phyloP scores from a whole-genome alignment of 1,140 invertebrate genomes.

The Drosophila bocki region DNA sequence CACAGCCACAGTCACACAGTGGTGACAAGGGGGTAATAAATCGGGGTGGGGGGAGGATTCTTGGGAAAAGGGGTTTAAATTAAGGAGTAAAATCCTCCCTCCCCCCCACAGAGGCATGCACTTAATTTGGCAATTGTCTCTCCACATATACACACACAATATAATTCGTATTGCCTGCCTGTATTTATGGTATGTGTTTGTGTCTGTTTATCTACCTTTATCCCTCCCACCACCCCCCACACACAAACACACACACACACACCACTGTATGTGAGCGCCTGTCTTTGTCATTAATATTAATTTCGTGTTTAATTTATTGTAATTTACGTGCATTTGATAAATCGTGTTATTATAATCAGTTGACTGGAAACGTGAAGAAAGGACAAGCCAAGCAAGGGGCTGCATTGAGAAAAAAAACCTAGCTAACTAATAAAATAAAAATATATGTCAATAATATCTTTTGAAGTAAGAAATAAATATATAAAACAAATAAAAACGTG shows the following conservation, averaged over 20 bases:
- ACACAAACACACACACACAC: constrained; percentile 3
- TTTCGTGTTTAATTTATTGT: constrained; percentile 82
- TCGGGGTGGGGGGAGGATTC: background rate
- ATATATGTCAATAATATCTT: no score
- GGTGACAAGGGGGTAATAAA: constrained; percentile 8
- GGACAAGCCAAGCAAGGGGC: constrained; percentile 10
- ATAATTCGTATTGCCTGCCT: constrained; percentile 21
- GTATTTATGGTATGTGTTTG: constrained; percentile 20
- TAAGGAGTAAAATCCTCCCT: constrained; percentile 1
- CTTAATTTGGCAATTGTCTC: constrained; percentile 82
- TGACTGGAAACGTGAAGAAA: constrained; percentile 49
- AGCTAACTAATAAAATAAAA: no score
- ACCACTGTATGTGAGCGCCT: constrained; percentile 34
- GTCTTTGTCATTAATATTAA: constrained; percentile 79
- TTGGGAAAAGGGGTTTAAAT: background rate
- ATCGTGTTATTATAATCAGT: constrained; percentile 80
- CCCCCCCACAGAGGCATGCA: constrained; percentile 51
- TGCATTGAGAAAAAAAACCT: background rate
- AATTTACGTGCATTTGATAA: constrained; percentile 83
- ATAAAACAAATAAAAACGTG: no score
- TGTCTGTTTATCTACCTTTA: constrained; percentile 23
- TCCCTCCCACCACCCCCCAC: no score
- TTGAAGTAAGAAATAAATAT: no score
- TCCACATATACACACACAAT: constrained; percentile 9
- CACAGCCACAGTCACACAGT: background rate